Conservation (phyloP, 2,888 invertebrate species). For the Loripinus fragilis region DNA sequence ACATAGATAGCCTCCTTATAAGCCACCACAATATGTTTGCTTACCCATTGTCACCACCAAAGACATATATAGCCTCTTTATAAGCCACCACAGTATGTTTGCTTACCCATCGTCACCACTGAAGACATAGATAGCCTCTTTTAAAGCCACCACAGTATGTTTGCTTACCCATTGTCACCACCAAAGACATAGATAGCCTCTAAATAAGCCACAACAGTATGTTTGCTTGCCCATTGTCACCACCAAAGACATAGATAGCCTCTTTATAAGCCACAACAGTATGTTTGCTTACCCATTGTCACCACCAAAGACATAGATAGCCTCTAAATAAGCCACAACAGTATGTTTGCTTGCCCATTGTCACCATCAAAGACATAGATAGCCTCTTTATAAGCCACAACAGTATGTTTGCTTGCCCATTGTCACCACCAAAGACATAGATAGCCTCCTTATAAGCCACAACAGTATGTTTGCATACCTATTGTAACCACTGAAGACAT, state of each 20-base stretch:
- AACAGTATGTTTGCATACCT: no score
- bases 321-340: conserved; percentile 97
- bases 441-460: conserved; percentile 97
- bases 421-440: conserved; percentile 98
- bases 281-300: conserved; percentile 92
- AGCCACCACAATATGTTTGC: no score
- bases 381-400: conserved; percentile 97
- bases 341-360: conserved; percentile 90
- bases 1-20: conserved; percentile 98
- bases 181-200: conserved; percentile 98
- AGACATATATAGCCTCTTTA: conserved; percentile 97
- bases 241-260: conserved; percentile 97
- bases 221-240: conserved; percentile 92
- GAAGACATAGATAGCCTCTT: conserved; percentile 97
- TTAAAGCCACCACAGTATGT: no score
- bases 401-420: conserved; percentile 89
- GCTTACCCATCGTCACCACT: conserved; percentile 95
- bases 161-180: conserved; percentile 93
- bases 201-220: no score
- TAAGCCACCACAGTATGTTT: no score
- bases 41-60: conserved; percentile 96
- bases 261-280: conserved; percentile 98
- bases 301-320: conserved; percentile 97
- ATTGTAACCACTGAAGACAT: conserved; percentile 98
- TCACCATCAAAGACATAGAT: conserved; percentile 98